Base-by-base conservation (phyloP, 2,888 invertebrate species). In the Tetragonula carbonaria region DNA sequence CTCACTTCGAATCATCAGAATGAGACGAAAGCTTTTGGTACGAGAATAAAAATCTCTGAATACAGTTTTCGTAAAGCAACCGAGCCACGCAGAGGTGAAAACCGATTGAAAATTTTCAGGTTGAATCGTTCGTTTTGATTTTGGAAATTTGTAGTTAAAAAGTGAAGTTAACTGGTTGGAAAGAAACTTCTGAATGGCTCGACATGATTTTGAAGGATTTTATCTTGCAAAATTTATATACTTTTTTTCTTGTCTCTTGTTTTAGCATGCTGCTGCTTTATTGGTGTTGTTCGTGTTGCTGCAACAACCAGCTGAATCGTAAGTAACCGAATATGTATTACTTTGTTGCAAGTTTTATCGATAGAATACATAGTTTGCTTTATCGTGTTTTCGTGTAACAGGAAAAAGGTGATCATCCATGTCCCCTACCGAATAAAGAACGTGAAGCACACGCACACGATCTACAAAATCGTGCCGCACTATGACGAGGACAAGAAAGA, bases 401-500 rank as follows among this genome's bases (percentile, higher is more conserved):
- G 96, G 73, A 96, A 97, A 89, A 96, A 96, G 90, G 96, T 97
- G 11, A 95, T 96, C 13, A 96, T 97, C 85, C 96, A 96, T 91
- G 96, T 97, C 28, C 97, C 97, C 0, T 96, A 96, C 91, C 96
- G 96, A 88, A 95, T 97, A 85, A 97, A 97, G 94, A 96, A 96
- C 89, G 95, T 96, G 85, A 96, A 96, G 89, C 97, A 97, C 92
- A 96, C 96, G 0, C 97, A 97, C 92, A 97, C 96, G 0, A 95
- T 97, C n/a, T 96, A 96, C 94, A 97, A 97, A 93, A 96, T 96
- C 0, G 95, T 97, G 62, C 96, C 96, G 70, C 96, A 96, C 84
- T 95, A 96, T 86, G 95, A 95, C 90, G 65, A 82, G 23, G 57
- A 82, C 28, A 82, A 90, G n/a, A 83, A 88, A 16, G 84, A 87